Evolutionary conservation across 1,140 invertebrate species (phyloP).

Genomic region (Microvelia longipes): DNA sequence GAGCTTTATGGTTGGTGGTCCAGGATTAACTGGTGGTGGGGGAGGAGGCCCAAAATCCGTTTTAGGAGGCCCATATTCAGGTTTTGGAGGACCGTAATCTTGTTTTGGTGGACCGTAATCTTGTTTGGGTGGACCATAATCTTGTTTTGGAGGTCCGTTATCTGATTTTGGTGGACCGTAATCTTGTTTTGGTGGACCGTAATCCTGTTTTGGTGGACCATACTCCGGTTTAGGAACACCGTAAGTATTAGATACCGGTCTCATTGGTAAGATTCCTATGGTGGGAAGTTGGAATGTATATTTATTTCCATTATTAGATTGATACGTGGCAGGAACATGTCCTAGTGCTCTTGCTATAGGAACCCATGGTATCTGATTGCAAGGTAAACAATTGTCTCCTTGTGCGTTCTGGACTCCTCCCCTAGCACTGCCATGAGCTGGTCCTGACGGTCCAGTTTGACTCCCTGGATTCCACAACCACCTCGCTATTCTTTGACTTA

Average conservation of each 20-base stretch:
- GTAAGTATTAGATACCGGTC: slow-evolving; percentile 6
- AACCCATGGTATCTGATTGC: slow-evolving; percentile 61
- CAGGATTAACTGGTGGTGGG: too few relatives aligned
- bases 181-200: slow-evolving; percentile 12
- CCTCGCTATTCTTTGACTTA: slow-evolving; percentile 4
- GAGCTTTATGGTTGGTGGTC: too few relatives aligned
- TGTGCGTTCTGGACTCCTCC: slow-evolving; percentile 4
- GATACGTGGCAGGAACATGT: slow-evolving; percentile 1
- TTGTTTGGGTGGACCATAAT: slow-evolving; percentile 11
- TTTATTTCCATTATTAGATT: slow-evolving; percentile 4
- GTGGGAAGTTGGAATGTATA: slow-evolving; percentile 14
- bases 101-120: slow-evolving; percentile 11
- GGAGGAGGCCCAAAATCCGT: slow-evolving; percentile 1
- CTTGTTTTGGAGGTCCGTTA: slow-evolving; percentile 13
- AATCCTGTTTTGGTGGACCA: slow-evolving; percentile 10
- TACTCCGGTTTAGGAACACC: slow-evolving; percentile 7
- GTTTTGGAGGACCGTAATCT: slow-evolving; percentile 11
- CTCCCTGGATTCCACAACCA: neutral
- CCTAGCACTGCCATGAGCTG: neutral
- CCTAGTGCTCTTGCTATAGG: slow-evolving; percentile 35
- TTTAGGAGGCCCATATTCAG: slow-evolving; percentile 11
- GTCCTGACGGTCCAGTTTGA: neutral
- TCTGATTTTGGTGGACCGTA: slow-evolving; percentile 10
- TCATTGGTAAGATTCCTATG: slow-evolving; percentile 7
- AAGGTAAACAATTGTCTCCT: slow-evolving; percentile 44